Evolutionary conservation across 2,888 invertebrate species (phyloP), one percentile per base, ranked within the genome.

Genomic region (Morpho deidamia): DNA sequence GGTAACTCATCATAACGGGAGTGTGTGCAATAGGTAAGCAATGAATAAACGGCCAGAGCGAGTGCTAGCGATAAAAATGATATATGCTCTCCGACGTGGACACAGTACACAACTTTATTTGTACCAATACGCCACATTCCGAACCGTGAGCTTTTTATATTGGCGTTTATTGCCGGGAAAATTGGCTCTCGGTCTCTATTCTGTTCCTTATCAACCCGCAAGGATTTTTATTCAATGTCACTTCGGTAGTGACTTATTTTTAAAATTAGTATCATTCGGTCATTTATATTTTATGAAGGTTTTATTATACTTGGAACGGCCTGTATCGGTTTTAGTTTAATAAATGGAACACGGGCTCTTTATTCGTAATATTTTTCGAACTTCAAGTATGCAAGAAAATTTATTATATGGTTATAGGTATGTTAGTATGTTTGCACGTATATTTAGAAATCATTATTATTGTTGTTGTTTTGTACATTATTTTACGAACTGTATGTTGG

Each of bases 31-130:
- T 89, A 89, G 86, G 88, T 86, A 82, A 83, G 81, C 86, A 83
- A 85, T 86, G 87, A 89, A 89, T 87, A 87, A 85, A 81, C 81
- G 81, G 72, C 71, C 74, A 78, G 76, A 71, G 75, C 76, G 78
- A 83, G 83, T 79, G 78, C 78, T 77, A 76, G 78, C 87, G 88
- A 90, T 90, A 90, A 90, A 90, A 90, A 89, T 90, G 88, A 90
- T 85, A 87, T 87, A 90, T 83, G 80, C 66, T 67, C 68, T 64
- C 77, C 77, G 72, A 80, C 74, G 81, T 77, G 82, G 78, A 80
- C 81, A 76, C 74, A 65, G 69, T 69, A 70, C 72, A 72, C 76
- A 77, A 81, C 79, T 80, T 81, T 83, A 82, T 83, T 81, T 83
- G 81, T 76, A 78, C 82, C 78, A 78, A 76, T 76, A 72, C 72